Percentiles rank a stretch among this genome's conserved stretches.
Conservation (phyloP, 2,797 vertebrate genomes). For the Arrhamphus sclerolepis region DNA sequence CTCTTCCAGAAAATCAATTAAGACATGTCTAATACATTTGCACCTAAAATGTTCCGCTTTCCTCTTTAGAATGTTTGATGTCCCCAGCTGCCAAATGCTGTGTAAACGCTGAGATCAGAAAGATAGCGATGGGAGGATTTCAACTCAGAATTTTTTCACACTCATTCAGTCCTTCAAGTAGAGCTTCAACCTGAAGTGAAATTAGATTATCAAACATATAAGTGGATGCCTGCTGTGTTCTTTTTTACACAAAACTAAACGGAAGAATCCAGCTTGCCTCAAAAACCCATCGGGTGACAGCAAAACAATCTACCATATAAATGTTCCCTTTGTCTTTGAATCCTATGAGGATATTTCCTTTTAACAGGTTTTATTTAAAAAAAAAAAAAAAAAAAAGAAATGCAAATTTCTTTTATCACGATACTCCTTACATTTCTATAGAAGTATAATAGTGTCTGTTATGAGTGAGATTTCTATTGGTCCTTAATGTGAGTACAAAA, state of each 20-base stretch:
- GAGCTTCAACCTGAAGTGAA: constrained; percentile 53
- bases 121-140: constrained; percentile 53
- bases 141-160: constrained; percentile 43
- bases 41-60: constrained; percentile 64
- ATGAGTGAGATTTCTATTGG: constrained; percentile 68
- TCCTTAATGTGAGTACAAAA: constrained; percentile 55
- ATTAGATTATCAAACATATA: constrained; percentile 57
- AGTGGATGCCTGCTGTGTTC: constrained; percentile 29
- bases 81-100: constrained; percentile 41
- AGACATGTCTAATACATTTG: constrained; percentile 70
- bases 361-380: constrained; percentile 17
- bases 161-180: constrained; percentile 45
- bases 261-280: constrained; percentile 16
- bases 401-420: neutral
- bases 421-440: constrained; percentile 15
- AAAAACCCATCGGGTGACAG: constrained; percentile 22
- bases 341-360: constrained; percentile 25
- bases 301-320: constrained; percentile 4
- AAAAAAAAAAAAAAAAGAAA: too few species aligned
- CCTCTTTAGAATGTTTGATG: constrained; percentile 64
- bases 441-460: constrained; percentile 46
- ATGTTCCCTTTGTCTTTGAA: constrained; percentile 30
- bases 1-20: constrained; percentile 72
- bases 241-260: constrained; percentile 24
- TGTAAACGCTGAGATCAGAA: constrained; percentile 65